Evolutionary conservation across 2,888 invertebrate genomes (phyloP), one percentile per base, ranked within the genome.

Genomic region (Penaeus monodon): DNA sequence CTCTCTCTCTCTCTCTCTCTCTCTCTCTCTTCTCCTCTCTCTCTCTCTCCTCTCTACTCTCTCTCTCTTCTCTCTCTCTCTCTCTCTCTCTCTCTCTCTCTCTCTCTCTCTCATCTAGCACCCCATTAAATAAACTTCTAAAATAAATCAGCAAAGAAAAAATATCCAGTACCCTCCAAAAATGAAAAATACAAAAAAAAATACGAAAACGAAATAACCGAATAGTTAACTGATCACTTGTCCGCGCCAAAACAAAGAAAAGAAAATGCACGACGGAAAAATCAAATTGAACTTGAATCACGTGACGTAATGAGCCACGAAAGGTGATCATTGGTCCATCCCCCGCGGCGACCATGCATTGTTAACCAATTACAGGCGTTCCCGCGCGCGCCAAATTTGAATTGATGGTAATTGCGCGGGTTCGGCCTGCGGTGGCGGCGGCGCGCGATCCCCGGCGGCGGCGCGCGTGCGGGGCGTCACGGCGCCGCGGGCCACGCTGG

Each of bases 361-460:
- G 85, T 85, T 70, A 74, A 73, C 85, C 85, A 85, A 85, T 85
- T 85, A 85, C 70, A 85, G 85, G 85, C 80, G 80, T 85, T 85
- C 85, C 84, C 80, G 85, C 80, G 85, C 85, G 64, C 79, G 80
- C 85, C 85, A 80, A 84, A 85, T 85, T 85, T 85, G 85, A 85
- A 85, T 85, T 85, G 85, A 85, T 80, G 80, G 85, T 85, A 85
- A 85, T 85, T 85, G 85, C 80, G 85, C 73, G 64, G 73, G 80
- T 64, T 70, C 65, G 63, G 85, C 79, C 80, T 73, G 85, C 80
- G 85, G 84, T 79, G 78, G 49, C 66, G 78, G n/a, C 74, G 63
- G 85, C 79, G 73, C 63, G 85, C 80, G 85, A 78, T 79, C 68
- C 49, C 66, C 68, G 64, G 44, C 38, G 81, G 68, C 70, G 81